These are phyloP conservation scores for Mormyrops boulengeri DNA, from an alignment of 2,797 vertebrate species.

Conservation along the genomic window DNA sequence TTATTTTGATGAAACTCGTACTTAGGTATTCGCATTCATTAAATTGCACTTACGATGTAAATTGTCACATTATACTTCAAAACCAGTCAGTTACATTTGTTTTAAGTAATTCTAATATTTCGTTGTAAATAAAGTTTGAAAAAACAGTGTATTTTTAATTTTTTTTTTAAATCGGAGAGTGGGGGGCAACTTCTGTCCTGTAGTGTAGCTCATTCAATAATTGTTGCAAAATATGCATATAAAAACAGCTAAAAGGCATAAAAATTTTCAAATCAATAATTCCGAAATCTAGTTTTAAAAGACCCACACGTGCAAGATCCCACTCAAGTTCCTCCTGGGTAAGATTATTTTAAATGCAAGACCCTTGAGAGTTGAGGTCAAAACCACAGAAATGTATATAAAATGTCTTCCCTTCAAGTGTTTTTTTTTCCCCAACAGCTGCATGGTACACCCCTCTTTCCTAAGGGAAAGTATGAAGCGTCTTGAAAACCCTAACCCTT, in stretches of 20 bases:
- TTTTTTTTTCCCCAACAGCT: constrained; percentile 2
- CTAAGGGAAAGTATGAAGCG: neutral
- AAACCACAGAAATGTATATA: neutral
- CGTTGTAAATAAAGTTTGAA: neutral
- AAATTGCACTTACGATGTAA: neutral
- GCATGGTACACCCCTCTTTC: neutral
- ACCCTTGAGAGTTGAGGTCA: constrained; percentile 29
- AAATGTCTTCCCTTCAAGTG: neutral
- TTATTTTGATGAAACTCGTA: neutral
- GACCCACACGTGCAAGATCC: neutral
- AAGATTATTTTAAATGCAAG: neutral
- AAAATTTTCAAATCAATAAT: neutral
- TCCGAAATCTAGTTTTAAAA: neutral
- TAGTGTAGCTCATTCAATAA: neutral
- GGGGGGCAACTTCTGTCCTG: neutral
- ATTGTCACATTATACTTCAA: neutral
- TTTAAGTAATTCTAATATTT: neutral
- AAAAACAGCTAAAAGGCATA: neutral
- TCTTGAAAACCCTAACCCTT: neutral
- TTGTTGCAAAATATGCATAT: neutral
- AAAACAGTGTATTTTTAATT: neutral
- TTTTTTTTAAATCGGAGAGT: neutral
- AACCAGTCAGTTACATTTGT: neutral
- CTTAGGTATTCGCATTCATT: neutral
- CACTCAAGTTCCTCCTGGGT: neutral